Percentiles rank a stretch among this genome's conserved stretches.
Evolutionary conservation across 2,797 vertebrate species (phyloP).

Genomic region (Saxicola maurus): DNA sequence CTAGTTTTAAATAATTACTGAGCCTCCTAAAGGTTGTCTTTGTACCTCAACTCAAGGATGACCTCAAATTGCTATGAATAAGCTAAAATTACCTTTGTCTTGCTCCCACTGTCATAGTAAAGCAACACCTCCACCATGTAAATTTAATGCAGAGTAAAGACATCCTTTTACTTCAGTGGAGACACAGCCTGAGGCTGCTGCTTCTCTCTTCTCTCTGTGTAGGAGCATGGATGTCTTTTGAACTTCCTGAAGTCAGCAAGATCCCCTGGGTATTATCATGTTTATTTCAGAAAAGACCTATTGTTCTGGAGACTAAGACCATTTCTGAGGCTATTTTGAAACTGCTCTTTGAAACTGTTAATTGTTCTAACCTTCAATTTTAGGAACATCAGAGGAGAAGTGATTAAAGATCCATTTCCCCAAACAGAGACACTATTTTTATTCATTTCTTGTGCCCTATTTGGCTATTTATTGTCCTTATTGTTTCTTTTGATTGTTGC

Average conservation of each 20-base stretch:
- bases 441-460: slow-evolving; percentile 36
- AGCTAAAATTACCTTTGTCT: neutral
- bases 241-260: slow-evolving; percentile 7
- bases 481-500: slow-evolving; percentile 51
- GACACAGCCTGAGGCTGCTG: neutral
- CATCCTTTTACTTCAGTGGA: neutral
- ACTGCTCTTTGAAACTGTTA: neutral
- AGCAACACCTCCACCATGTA: neutral
- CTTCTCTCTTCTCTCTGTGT: neutral
- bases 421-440: slow-evolving; percentile 31
- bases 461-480: slow-evolving; percentile 50
- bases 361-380: slow-evolving; percentile 43
- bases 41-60: neutral
- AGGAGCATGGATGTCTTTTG: neutral
- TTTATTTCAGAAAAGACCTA: slow-evolving; percentile 23
- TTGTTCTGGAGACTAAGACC: slow-evolving; percentile 11
- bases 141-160: neutral
- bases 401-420: slow-evolving; percentile 41
- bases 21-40: neutral
- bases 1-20: neutral
- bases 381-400: slow-evolving; percentile 22
- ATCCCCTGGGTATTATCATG: neutral
- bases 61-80: neutral
- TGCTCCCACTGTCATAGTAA: neutral
- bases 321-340: slow-evolving; percentile 32